Conservation (phyloP, 2,797 vertebrate genomes). For the Eulemur rubriventer region DNA sequence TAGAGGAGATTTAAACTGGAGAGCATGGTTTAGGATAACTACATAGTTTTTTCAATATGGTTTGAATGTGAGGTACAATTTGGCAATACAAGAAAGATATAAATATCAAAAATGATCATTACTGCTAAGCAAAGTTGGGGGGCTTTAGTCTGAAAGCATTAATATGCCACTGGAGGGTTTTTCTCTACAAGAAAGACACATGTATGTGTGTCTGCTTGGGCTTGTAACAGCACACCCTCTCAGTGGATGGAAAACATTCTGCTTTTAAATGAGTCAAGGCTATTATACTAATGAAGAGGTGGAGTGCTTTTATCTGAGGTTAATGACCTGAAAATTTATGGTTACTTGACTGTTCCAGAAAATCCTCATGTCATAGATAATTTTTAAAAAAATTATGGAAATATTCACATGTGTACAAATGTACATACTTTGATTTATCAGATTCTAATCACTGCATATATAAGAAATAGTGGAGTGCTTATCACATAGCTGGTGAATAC, state of each 20-base stretch:
- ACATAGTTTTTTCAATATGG: not conserved
- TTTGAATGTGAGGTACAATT: not conserved
- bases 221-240: not conserved
- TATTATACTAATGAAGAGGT: not conserved
- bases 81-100: not conserved
- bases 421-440: not conserved
- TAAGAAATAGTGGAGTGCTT: not conserved
- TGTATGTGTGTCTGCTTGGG: not conserved
- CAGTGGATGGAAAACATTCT: not conserved
- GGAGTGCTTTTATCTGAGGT: not conserved
- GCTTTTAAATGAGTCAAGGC: not conserved
- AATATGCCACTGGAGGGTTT: no score
- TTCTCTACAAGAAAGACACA: not conserved
- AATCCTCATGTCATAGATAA: not conserved
- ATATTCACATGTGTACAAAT: not conserved
- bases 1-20: not conserved
- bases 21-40: not conserved
- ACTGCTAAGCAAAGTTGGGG: not conserved
- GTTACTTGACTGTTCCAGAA: not conserved
- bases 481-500: not conserved
- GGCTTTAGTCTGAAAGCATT: not conserved
- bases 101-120: not conserved
- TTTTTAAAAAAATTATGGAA: not conserved
- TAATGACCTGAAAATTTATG: not conserved
- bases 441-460: not conserved